Evolutionary conservation across 2,888 invertebrate genomes (phyloP), one percentile per base, ranked within the genome.

Genomic region (Perdita meconis): DNA sequence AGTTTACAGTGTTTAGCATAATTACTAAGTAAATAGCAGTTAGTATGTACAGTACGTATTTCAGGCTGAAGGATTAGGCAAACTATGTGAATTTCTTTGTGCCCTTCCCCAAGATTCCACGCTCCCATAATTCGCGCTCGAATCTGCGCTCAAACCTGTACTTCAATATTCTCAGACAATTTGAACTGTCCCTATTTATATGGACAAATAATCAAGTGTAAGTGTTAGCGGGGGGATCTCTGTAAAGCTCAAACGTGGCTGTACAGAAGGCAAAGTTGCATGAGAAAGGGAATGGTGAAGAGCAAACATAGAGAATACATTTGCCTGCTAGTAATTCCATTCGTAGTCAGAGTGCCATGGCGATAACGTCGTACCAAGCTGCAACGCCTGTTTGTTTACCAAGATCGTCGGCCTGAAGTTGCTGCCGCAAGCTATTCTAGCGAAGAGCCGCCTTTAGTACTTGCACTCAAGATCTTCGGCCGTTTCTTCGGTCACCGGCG

Each of bases 251-350:
- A 51, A 40, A 24, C 24, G 26, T 4, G 16, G 51, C n/a, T 34
- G 13, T 22, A 22, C 3, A 36, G 26, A 30, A 10, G 30, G n/a
- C 6, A 30, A 56, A 34, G 57, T 13, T 3, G 24, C 24, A 5
- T 16, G 61, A 3, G 38, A 22, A 53, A 44, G 38, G 60, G 50
- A 67, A 56, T 59, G 36, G 63, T 30, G 50, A 65, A 70, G 55
- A 75, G 77, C 69, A 82, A 86, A 83, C 81, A 83, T 53, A 57
- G 66, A 71, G 80, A 83, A 86, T 85, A 81, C 83, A 80, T 85
- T 87, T 81, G 73, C 78, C 68, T 70, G 73, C 59, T 78, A 81
- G 81, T 85, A 80, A 86, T 81, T 87, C 80, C 75, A 80, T 79
- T 81, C 72, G 65, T 70, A 80, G 59, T 55, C 60, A 53, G 67